These are phyloP conservation scores for Molossus alvarezi DNA, from an alignment of 2,797 vertebrate genomes.

Conservation along the genomic window DNA sequence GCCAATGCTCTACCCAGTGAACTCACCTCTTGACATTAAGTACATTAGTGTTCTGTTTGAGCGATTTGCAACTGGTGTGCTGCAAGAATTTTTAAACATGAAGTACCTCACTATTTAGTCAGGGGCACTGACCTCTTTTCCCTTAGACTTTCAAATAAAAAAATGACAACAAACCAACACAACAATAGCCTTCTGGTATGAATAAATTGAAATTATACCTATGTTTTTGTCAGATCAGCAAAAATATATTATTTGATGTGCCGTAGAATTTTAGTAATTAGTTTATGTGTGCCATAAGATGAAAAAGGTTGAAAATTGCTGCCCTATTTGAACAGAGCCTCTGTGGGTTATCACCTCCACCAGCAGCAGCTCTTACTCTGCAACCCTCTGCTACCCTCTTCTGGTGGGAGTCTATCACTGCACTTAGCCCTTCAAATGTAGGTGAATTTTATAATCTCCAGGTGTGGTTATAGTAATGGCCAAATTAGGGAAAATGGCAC, in stretches of 20 bases:
- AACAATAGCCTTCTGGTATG: not conserved
- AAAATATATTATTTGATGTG: not conserved
- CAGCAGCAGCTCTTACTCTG: conserved; percentile 17
- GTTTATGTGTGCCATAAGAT: not conserved
- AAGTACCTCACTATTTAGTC: not conserved
- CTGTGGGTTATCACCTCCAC: not conserved
- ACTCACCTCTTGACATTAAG: not conserved
- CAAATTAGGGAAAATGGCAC: not conserved
- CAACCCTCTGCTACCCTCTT: conserved; percentile 85
- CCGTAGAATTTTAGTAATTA: not conserved
- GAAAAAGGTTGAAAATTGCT: not conserved
- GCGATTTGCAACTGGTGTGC: not conserved
- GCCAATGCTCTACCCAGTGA: not conserved
- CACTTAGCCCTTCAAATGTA: conserved; percentile 51
- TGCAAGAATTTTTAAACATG: not conserved
- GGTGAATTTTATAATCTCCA: not conserved
- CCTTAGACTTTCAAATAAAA: not conserved
- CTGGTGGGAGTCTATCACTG: conserved; percentile 76
- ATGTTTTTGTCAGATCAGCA: not conserved
- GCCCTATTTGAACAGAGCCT: not conserved
- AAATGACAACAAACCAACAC: not conserved
- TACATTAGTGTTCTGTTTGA: not conserved
- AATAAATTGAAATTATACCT: not conserved
- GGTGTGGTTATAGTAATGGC: not conserved
- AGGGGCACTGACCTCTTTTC: not conserved